Conservation (phyloP, 2,797 vertebrate species). For the Zonotrichia albicollis region DNA sequence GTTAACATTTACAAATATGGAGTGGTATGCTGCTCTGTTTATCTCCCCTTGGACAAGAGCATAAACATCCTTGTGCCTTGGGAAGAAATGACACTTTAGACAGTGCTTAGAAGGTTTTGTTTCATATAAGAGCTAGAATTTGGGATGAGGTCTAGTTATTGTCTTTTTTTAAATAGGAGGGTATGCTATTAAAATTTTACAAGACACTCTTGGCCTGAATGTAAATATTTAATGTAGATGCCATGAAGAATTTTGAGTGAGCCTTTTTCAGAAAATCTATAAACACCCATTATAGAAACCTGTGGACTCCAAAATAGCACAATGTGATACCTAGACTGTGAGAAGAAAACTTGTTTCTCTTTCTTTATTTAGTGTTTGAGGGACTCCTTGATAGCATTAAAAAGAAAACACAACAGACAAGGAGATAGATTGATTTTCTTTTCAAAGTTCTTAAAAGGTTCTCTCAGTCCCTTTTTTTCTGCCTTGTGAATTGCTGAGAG, state of each 20-base stretch:
- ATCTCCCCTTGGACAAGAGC: constrained; percentile 65
- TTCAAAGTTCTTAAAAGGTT: neutral
- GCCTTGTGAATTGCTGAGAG: neutral
- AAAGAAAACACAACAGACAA: neutral
- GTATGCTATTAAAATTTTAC: neutral
- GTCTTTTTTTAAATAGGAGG: neutral
- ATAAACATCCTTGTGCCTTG: constrained; percentile 75
- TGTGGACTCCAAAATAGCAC: neutral
- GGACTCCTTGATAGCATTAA: neutral
- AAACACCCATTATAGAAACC: neutral
- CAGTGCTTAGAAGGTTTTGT: neutral
- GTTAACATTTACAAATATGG: constrained; percentile 85
- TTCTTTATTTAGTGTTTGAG: neutral
- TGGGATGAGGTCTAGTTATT: neutral
- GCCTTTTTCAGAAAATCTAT: neutral
- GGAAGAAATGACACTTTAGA: constrained; percentile 16
- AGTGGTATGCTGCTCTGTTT: constrained; percentile 85
- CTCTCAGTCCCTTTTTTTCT: neutral
- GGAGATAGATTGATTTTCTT: neutral
- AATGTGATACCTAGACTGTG: neutral
- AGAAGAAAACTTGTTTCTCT: neutral
- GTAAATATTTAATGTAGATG: constrained; percentile 9
- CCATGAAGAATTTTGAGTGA: neutral
- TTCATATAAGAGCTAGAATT: neutral
- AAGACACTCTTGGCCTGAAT: neutral